Evolutionary conservation across 2,888 invertebrate genomes (phyloP).

Genomic region (Epinotia brunnichana): DNA sequence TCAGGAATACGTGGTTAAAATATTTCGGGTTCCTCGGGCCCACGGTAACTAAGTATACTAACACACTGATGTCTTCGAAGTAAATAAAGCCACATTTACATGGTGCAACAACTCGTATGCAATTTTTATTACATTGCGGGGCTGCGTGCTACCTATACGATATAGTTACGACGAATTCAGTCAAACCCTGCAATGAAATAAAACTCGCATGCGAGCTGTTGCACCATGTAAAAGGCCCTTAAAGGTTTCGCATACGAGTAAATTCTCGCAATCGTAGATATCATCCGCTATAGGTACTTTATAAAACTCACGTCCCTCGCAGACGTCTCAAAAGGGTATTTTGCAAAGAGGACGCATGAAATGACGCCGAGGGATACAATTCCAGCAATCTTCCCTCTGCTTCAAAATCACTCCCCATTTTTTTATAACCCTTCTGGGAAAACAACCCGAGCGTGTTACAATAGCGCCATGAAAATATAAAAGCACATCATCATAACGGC

Average conservation of each 20-base stretch:
- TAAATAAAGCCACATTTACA: neutral
- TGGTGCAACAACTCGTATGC: no score
- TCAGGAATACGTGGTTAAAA: neutral
- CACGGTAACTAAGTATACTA: no score
- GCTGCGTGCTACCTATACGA: neutral
- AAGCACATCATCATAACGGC: slow-evolving; percentile 29
- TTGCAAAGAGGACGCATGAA: slow-evolving; percentile 69
- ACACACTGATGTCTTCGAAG: neutral
- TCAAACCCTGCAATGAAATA: no score
- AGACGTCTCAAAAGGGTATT: slow-evolving; percentile 77
- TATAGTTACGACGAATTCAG: no score
- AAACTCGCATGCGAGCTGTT: no score
- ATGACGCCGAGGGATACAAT: slow-evolving; percentile 61
- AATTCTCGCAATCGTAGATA: slow-evolving; percentile 47
- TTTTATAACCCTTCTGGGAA: slow-evolving; percentile 56
- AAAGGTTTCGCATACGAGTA: slow-evolving; percentile 1
- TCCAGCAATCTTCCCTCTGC: slow-evolving; percentile 59
- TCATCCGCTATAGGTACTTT: slow-evolving; percentile 57
- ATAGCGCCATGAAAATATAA: slow-evolving; percentile 45
- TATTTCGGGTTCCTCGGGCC: no score
- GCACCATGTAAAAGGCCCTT: no score
- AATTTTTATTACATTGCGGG: no score
- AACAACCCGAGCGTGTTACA: slow-evolving; percentile 45
- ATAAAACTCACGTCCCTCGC: slow-evolving; percentile 57
- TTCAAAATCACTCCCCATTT: slow-evolving; percentile 66